Conservation (phyloP, 2,113 vertebrate species). For the Vulpes ferrilata region DNA sequence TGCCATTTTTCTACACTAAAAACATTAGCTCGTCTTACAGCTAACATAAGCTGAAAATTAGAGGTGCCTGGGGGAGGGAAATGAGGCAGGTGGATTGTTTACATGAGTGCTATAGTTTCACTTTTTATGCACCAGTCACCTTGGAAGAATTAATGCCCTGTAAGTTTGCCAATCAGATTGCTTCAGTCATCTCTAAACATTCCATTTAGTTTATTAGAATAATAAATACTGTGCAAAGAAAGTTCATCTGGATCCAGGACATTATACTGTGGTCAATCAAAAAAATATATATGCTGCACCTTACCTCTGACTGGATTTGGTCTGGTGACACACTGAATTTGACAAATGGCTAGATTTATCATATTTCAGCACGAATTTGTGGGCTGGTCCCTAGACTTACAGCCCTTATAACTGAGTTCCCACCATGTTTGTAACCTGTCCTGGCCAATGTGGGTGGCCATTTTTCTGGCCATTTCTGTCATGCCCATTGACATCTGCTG, state of each 20-base stretch:
- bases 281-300: slow-evolving; percentile 62
- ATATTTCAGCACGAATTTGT: not conserved
- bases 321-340: not conserved
- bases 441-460: not conserved
- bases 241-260: slow-evolving; percentile 74
- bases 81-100: slow-evolving; percentile 80
- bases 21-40: slow-evolving; percentile 80
- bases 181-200: slow-evolving; percentile 79
- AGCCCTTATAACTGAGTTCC: not conserved
- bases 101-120: slow-evolving; percentile 83
- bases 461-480: not conserved
- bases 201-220: slow-evolving; percentile 82
- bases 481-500: not conserved
- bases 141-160: slow-evolving; percentile 83
- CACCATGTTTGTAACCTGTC: not conserved
- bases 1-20: slow-evolving; percentile 78
- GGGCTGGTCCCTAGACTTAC: not conserved
- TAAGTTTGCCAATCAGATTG: slow-evolving; percentile 83
- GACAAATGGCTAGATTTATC: slow-evolving; percentile 16
- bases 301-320: slow-evolving; percentile 54
- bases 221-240: slow-evolving; percentile 81
- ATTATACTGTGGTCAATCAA: slow-evolving; percentile 66
- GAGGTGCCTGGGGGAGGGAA: slow-evolving; percentile 77
- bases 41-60: slow-evolving; percentile 81
- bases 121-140: slow-evolving; percentile 79